Conservation (phyloP, 2,113 vertebrate species). For the Morone saxatilis region DNA sequence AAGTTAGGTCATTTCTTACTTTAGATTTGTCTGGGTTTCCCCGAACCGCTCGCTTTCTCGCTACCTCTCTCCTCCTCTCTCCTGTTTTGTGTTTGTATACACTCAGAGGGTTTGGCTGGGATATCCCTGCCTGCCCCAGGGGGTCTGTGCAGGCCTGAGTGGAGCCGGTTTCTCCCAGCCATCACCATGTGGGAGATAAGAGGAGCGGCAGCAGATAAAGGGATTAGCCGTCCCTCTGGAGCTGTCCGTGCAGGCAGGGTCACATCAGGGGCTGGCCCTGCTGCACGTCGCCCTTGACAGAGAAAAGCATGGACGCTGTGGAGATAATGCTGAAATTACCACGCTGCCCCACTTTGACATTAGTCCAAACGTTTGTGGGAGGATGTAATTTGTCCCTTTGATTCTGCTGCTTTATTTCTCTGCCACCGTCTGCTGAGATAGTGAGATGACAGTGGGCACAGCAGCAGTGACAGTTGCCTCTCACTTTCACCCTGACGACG, state of each 20-base stretch:
- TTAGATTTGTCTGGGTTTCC: slow-evolving; percentile 56
- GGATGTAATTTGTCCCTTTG: slow-evolving; percentile 69
- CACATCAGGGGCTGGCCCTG: slow-evolving; percentile 57
- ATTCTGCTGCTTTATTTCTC: slow-evolving; percentile 12
- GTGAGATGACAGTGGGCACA: slow-evolving; percentile 49
- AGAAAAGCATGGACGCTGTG: slow-evolving; percentile 53
- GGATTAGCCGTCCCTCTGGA: slow-evolving; percentile 76
- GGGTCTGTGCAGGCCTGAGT: slow-evolving; percentile 53
- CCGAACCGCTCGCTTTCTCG: neutral
- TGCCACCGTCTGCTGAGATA: slow-evolving; percentile 17
- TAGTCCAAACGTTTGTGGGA: slow-evolving; percentile 56
- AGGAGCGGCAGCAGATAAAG: slow-evolving; percentile 74
- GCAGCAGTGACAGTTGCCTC: slow-evolving; percentile 58
- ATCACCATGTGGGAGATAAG: slow-evolving; percentile 76
- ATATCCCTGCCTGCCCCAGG: slow-evolving; percentile 63
- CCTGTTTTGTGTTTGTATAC: slow-evolving; percentile 41
- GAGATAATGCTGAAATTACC: slow-evolving; percentile 75
- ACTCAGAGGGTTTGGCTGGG: slow-evolving; percentile 59
- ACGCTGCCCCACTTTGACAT: slow-evolving; percentile 65
- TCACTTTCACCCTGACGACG: slow-evolving; percentile 59
- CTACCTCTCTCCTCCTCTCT: slow-evolving; percentile 5
- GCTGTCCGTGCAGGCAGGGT: slow-evolving; percentile 64
- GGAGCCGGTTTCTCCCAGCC: slow-evolving; percentile 68
- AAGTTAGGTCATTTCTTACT: slow-evolving; percentile 69
- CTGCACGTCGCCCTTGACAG: slow-evolving; percentile 64